phyloP scores from a whole-genome alignment of 2,888 invertebrate genomes.

The Dioctria rufipes region DNA sequence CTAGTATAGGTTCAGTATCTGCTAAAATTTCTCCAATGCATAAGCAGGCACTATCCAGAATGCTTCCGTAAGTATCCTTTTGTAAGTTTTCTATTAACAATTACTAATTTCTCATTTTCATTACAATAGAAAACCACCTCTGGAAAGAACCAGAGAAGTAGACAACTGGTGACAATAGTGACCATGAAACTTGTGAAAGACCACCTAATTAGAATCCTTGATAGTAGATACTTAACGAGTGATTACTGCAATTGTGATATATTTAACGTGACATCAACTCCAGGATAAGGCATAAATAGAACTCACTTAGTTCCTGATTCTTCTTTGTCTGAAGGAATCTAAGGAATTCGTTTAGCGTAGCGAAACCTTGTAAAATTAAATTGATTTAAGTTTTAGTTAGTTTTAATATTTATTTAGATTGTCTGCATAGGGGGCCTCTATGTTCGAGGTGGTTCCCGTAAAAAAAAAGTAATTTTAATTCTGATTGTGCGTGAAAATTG shows the following conservation, averaged over 20 bases:
- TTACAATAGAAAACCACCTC: conserved; percentile 68
- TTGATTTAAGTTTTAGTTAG: conserved; percentile 23
- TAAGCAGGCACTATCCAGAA: conserved; percentile 69
- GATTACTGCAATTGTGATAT: conserved; percentile 50
- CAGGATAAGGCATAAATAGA: conserved; percentile 26
- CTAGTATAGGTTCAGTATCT: conserved; percentile 74
- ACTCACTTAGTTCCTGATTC: not conserved
- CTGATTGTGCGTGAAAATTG: conserved; percentile 12
- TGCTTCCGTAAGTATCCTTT: conserved; percentile 68
- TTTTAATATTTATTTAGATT: conserved; percentile 28
- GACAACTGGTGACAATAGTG: conserved; percentile 67
- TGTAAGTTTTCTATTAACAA: not conserved
- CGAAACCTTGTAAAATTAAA: conserved; percentile 11
- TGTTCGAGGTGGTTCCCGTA: not conserved
- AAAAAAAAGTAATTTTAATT: conserved; percentile 3
- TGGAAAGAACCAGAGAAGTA: conserved; percentile 69
- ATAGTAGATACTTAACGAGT: conserved; percentile 36
- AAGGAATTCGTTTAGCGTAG: not conserved
- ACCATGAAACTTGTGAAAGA: not conserved
- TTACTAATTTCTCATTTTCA: conserved; percentile 7
- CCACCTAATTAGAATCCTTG: conserved; percentile 38
- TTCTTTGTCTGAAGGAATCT: not conserved
- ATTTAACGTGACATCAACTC: conserved; percentile 40
- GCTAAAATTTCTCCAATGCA: conserved; percentile 71
- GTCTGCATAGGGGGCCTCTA: too few species aligned